Percentiles rank a stretch among this genome's conserved stretches.
These are phyloP conservation scores for Amphiprion ocellaris DNA, from an alignment of 2,113 vertebrate species.

Conservation along the genomic window DNA sequence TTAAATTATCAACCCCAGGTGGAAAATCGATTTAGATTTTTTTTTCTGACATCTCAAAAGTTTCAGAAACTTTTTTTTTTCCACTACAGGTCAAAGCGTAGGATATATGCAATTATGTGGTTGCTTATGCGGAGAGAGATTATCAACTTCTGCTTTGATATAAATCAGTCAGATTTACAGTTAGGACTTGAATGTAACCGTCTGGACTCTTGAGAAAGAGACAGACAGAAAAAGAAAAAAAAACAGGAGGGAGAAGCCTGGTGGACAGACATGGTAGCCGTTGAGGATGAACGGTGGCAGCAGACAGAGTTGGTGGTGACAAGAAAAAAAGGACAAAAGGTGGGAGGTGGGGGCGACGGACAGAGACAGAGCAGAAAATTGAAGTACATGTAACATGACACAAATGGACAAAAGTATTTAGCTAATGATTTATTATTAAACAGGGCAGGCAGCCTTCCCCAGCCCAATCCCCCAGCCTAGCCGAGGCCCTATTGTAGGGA, in stretches of 20 bases:
- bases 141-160: constrained; percentile 14
- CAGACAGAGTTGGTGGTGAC: constrained; percentile 35
- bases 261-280: constrained; percentile 38
- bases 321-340: constrained; percentile 21
- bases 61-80: constrained; percentile 8
- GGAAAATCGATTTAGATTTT: constrained; percentile 35
- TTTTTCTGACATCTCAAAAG: constrained; percentile 10
- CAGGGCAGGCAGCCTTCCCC: constrained; percentile 76
- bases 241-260: constrained; percentile 34
- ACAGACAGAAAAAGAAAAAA: background rate
- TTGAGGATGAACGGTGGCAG: constrained; percentile 47
- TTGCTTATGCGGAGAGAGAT: constrained; percentile 17
- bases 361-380: constrained; percentile 83
- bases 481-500: constrained; percentile 82
- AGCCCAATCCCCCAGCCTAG: constrained; percentile 71
- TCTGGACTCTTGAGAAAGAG: constrained; percentile 15
- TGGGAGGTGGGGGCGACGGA: constrained; percentile 45
- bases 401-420: constrained; percentile 89
- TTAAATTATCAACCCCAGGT: constrained; percentile 39
- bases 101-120: constrained; percentile 8
- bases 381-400: constrained; percentile 87
- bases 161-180: constrained; percentile 18
- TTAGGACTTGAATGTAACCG: constrained; percentile 15
- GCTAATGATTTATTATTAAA: constrained; percentile 89
- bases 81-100: background rate